A percentile compares a stretch with the other conserved stretches of the same genome.
Conservation (phyloP, 2,113 vertebrate genomes). For the Sylvia atricapilla region DNA sequence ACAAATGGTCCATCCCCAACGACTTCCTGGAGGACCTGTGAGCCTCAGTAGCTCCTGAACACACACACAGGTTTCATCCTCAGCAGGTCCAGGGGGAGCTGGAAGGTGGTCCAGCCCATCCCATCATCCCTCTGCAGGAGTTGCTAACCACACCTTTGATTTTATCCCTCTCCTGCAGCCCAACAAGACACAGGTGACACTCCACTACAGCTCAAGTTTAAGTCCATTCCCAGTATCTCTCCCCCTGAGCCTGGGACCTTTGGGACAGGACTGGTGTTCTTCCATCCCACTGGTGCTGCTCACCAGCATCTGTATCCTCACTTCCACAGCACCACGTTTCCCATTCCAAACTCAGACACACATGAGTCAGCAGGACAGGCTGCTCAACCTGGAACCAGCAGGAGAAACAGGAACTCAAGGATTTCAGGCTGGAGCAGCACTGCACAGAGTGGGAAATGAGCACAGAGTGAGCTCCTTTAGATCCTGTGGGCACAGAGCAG, state of each 20-base stretch:
- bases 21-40: not conserved
- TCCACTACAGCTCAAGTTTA: not conserved
- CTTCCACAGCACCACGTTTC: not conserved
- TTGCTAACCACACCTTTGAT: not conserved
- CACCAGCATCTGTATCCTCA: not conserved
- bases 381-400: not conserved
- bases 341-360: not conserved
- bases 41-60: not conserved
- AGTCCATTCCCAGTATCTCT: not conserved
- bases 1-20: not conserved
- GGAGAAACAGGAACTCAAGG: not conserved
- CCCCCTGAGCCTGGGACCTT: not conserved
- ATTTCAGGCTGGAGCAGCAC: not conserved
- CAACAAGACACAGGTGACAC: too few species aligned
- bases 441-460: not conserved
- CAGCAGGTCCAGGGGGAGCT: not conserved
- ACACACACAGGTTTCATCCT: not conserved
- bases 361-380: too few species aligned
- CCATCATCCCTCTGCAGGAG: rapidly evolving
- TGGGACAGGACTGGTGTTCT: not conserved
- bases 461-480: not conserved
- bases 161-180: not conserved
- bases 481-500: not conserved
- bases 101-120: not conserved
- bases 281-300: not conserved